Evolutionary conservation across 2,113 vertebrate genomes (phyloP).

Genomic region (Brachyistius frenatus): DNA sequence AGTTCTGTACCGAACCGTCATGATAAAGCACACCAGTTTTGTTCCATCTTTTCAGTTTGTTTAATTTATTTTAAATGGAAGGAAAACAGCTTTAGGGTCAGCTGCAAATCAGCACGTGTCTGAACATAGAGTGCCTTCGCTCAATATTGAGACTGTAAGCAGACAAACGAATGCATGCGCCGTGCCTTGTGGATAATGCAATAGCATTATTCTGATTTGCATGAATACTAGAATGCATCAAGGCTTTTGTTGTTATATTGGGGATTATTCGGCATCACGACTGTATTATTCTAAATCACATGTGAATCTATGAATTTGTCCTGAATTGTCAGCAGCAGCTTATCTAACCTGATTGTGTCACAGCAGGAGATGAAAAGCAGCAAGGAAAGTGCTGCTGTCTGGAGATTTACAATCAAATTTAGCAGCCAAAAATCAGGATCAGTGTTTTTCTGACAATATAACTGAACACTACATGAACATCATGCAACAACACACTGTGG

Average conservation of each 20-base stretch:
- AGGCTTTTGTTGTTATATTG: constrained; percentile 26
- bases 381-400: constrained; percentile 11
- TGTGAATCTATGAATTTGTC: constrained; percentile 43
- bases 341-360: constrained; percentile 28
- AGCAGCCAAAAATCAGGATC: neutral
- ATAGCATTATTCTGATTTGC: neutral
- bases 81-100: neutral
- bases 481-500: too few relatives aligned
- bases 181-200: neutral
- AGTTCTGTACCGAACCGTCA: neutral
- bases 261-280: constrained; percentile 44
- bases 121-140: constrained; percentile 2
- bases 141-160: neutral
- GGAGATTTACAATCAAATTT: neutral
- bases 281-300: constrained; percentile 39
- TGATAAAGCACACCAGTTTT: neutral
- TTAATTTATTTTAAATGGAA: neutral
- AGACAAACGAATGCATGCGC: neutral
- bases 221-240: constrained; percentile 1
- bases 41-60: neutral
- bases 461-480: too few relatives aligned
- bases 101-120: neutral
- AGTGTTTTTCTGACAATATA: neutral
- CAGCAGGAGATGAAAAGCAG: constrained; percentile 18
- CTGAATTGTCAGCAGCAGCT: constrained; percentile 42